These are phyloP conservation scores for Pherbina coryleti DNA, from an alignment of 2,888 invertebrate genomes.

Conservation along the genomic window DNA sequence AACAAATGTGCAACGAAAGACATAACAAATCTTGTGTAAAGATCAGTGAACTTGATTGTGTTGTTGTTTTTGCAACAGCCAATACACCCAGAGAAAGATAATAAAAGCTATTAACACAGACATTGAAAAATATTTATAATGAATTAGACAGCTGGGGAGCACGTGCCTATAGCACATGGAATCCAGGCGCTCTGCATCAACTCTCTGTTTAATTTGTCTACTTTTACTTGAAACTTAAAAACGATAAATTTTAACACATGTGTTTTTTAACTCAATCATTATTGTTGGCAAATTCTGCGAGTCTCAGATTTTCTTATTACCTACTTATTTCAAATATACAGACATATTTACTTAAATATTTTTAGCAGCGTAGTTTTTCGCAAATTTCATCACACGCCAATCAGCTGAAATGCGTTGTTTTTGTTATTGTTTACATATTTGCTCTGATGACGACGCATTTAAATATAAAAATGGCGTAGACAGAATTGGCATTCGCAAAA, in stretches of 20 bases:
- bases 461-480: neutral
- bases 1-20: neutral
- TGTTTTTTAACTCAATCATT: neutral
- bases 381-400: neutral
- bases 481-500: neutral
- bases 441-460: neutral
- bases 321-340: neutral
- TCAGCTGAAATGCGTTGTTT: neutral
- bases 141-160: neutral
- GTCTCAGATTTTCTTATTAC: no score
- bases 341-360: neutral
- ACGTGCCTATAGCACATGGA: neutral
- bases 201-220: neutral
- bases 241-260: neutral
- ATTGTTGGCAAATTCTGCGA: no score
- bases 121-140: neutral
- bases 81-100: neutral
- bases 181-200: neutral
- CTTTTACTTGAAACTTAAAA: neutral
- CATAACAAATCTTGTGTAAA: neutral
- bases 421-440: neutral
- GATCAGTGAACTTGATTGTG: conserved; percentile 13
- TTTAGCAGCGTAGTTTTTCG: neutral
- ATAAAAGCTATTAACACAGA: neutral
- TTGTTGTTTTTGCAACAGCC: neutral